Evolutionary conservation across 2,888 invertebrate genomes (phyloP).

Genomic region (Zaprionus bogoriensis): DNA sequence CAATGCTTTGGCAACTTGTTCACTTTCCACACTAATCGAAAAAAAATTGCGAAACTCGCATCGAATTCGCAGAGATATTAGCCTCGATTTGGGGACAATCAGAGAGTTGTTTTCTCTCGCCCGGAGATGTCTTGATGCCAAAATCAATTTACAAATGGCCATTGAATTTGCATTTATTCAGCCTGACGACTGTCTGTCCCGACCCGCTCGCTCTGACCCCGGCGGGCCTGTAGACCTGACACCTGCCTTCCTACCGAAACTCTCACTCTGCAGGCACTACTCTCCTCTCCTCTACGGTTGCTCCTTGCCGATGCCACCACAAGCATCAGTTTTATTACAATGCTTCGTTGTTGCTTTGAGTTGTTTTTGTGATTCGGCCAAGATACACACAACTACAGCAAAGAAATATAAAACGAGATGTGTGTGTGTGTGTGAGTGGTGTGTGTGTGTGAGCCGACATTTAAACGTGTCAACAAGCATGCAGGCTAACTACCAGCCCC

Average conservation of each 20-base stretch:
- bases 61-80: background rate
- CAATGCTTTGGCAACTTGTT: background rate
- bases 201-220: constrained; percentile 7
- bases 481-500: constrained; percentile 58
- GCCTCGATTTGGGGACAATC: background rate
- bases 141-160: constrained; percentile 62
- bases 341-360: constrained; percentile 56
- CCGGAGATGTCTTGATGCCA: constrained; percentile 23
- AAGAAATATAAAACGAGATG: constrained; percentile 4
- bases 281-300: background rate
- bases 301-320: background rate
- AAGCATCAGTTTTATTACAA: constrained; percentile 48
- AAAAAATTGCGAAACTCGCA: background rate
- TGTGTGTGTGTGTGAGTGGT: constrained; percentile 9
- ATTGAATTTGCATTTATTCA: constrained; percentile 58
- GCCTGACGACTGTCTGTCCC: constrained; percentile 3
- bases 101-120: constrained; percentile 1
- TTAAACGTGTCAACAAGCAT: constrained; percentile 76
- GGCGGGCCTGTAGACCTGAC: background rate
- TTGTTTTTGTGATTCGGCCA: constrained; percentile 64
- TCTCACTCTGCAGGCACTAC: background rate
- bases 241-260: background rate
- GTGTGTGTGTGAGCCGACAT: constrained; percentile 51
- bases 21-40: background rate
- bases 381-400: constrained; percentile 20